Percentiles rank a stretch among this genome's conserved stretches.
phyloP scores from a whole-genome alignment of 2,797 vertebrate species.

The Lemur catta region DNA sequence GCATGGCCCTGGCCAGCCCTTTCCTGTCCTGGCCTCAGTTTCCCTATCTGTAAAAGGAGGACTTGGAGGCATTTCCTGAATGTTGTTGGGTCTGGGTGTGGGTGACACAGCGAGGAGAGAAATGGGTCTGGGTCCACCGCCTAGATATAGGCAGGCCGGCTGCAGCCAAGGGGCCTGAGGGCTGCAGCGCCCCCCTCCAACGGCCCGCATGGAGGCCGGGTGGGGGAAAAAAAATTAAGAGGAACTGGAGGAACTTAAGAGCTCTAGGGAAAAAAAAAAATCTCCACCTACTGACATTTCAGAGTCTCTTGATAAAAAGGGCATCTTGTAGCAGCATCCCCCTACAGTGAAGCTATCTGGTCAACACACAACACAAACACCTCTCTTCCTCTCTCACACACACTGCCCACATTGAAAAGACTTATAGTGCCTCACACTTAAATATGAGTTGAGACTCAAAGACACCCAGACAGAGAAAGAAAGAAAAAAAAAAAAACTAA shows the following conservation, averaged over 20 bases:
- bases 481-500: not conserved
- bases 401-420: not conserved
- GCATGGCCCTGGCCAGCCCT: not conserved
- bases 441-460: not conserved
- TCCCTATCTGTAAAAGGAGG: not conserved
- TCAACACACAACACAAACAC: not conserved
- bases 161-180: not conserved
- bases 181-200: not conserved
- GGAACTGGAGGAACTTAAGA: not conserved
- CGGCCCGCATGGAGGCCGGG: not conserved
- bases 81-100: not conserved
- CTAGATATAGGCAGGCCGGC: not conserved
- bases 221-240: too few relatives aligned
- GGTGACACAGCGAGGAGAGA: accelerated
- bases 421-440: not conserved
- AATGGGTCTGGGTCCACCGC: not conserved
- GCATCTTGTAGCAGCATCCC: not conserved
- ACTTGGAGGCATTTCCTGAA: not conserved
- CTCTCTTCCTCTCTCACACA: not conserved
- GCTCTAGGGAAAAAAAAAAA: not conserved
- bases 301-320: not conserved
- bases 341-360: not conserved
- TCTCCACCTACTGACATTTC: not conserved
- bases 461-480: not conserved
- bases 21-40: not conserved